Evolutionary conservation across 2,888 invertebrate species (phyloP), one percentile per base, ranked within the genome.

Genomic region (Julus scandinavius): DNA sequence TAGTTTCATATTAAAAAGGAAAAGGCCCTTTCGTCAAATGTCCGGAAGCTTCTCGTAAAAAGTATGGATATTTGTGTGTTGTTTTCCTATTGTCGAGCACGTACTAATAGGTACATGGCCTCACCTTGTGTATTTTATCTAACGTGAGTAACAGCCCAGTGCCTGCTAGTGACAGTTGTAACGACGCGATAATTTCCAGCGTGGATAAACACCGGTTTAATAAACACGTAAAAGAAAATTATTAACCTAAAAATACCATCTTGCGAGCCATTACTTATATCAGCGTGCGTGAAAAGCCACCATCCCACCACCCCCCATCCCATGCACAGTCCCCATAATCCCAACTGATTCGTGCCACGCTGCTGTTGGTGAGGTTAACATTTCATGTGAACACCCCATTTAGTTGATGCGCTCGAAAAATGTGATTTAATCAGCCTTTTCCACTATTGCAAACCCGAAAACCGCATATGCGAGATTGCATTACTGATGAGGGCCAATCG

Each of bases 131-230:
- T 15, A 80, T 11, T 4, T 80, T 38, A 13, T 80, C 80, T 13
- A 72, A 80, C 80, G 29, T 40, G 80, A 80, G 38, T 38, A 80
- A 38, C 38, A 38, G 15, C 80, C 13, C 13, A 15, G 80, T 38
- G 80, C 80, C 80, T 80, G 80, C 80, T 9, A 80, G 80, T 80
- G 80, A 80, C 80, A 80, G 80, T 80, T 80, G 80, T 38, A 80
- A 80, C 38, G 38, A 15, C 38, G 80, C 38, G 80, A 80, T 80
- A 80, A 80, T 80, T 80, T 80, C 80, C 80, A 80, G 80, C 80
- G 80, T 80, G 80, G 80, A 80, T 80, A 80, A 80, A 80, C 80
- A 80, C 80, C 80, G 80, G 80, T 80, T 80, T 80, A 80, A 80
- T 80, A 80, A 80, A 80, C 38, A 80, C 80, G 80, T 38, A 80